Evolutionary conservation across 2,113 vertebrate genomes (phyloP).

Genomic region (Galbula dea): DNA sequence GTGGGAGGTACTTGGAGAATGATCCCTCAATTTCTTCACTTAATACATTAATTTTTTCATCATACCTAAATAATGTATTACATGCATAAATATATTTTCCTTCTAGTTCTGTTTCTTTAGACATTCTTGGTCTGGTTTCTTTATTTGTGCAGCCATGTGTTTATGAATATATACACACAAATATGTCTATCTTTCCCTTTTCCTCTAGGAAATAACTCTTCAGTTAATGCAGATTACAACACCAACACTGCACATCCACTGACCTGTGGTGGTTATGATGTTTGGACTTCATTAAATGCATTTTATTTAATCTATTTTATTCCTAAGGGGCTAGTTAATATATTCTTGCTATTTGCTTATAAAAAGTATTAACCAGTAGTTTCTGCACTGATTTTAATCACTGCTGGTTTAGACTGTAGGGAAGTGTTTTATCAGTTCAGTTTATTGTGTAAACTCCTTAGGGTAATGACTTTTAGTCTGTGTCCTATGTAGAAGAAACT

Average conservation of each 20-base stretch:
- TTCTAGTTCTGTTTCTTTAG: neutral
- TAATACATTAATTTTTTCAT: too few relatives aligned
- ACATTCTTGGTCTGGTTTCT: neutral
- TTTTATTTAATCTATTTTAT: conserved; percentile 57
- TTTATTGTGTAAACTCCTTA: neutral
- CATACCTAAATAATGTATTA: too few relatives aligned
- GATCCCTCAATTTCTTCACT: neutral
- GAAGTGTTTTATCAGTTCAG: neutral
- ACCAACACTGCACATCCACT: too few relatives aligned
- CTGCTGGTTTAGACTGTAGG: conserved; percentile 1
- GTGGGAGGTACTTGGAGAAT: neutral
- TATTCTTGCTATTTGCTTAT: conserved; percentile 58
- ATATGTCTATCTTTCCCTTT: too few relatives aligned
- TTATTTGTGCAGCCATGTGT: neutral
- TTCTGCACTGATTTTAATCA: conserved; percentile 49
- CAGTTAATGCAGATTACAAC: too few relatives aligned
- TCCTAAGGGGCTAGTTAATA: conserved; percentile 29
- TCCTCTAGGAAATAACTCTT: too few relatives aligned
- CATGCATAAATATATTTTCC: neutral
- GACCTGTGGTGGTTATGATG: too few relatives aligned
- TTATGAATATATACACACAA: neutral
- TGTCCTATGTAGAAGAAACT: neutral
- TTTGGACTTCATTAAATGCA: conserved; percentile 44
- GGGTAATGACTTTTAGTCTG: neutral
- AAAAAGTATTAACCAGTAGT: conserved; percentile 17